Conservation (phyloP, 2,888 invertebrate genomes). For the Dynastes maya region DNA sequence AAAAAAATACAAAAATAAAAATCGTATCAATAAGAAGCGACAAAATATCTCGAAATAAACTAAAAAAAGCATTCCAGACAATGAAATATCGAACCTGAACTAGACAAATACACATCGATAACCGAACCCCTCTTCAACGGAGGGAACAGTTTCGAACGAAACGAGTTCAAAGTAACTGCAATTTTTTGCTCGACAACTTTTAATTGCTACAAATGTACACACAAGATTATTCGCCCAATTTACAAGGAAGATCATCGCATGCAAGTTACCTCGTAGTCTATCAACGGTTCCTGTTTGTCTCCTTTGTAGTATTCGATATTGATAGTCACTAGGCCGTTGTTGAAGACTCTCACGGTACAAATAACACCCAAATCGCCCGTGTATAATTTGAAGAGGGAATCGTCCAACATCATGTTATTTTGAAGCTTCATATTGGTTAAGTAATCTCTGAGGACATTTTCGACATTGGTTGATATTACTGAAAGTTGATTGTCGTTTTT, state of each 20-base stretch:
- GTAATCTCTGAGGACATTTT: conserved; percentile 81
- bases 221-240: conserved; percentile 34
- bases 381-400: conserved; percentile 80
- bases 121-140: conserved; percentile 87
- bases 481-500: conserved; percentile 79
- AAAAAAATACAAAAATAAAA: conserved; percentile 17
- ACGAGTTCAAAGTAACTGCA: conserved; percentile 80
- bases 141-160: conserved; percentile 86
- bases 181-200: conserved; percentile 85
- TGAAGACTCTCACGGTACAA: conserved; percentile 82
- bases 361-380: conserved; percentile 81
- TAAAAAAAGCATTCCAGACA: conserved; percentile 49
- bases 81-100: conserved; percentile 81
- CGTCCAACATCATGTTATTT: conserved; percentile 79
- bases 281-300: conserved; percentile 81
- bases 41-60: conserved; percentile 33
- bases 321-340: conserved; percentile 84
- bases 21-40: neutral
- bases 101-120: conserved; percentile 89
- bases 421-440: conserved; percentile 81
- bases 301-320: conserved; percentile 88
- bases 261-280: conserved; percentile 82
- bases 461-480: conserved; percentile 78
- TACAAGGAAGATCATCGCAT: neutral
- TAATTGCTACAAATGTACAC: conserved; percentile 75